Evolutionary conservation across 2,113 vertebrate genomes (phyloP).

Genomic region (Hypocryptadius cinnamomeus): DNA sequence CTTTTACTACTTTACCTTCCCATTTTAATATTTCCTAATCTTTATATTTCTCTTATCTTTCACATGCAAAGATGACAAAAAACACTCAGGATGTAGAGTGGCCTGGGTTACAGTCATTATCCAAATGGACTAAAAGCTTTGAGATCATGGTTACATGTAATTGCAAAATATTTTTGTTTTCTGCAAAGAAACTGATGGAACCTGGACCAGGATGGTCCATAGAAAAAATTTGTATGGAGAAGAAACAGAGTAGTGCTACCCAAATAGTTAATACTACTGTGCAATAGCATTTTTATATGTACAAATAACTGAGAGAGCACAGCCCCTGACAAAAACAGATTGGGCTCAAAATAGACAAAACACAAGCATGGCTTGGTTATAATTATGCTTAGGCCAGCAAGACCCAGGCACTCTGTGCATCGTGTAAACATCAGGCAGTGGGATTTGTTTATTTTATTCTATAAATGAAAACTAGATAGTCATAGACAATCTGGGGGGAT

Average conservation of each 20-base stretch:
- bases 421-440: background rate
- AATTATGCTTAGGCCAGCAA: background rate
- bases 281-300: background rate
- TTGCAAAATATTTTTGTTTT: background rate
- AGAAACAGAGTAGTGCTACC: background rate
- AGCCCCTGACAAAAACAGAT: background rate
- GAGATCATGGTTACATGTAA: background rate
- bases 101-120: background rate
- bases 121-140: background rate
- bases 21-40: background rate
- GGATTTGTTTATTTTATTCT: background rate
- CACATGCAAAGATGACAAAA: background rate
- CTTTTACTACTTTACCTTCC: background rate
- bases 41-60: background rate
- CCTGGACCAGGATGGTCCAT: too few relatives aligned
- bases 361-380: background rate
- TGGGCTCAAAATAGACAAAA: background rate
- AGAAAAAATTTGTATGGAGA: background rate
- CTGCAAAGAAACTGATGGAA: background rate
- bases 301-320: background rate
- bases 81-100: background rate
- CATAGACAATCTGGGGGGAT: background rate
- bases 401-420: background rate
- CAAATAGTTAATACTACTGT: background rate
- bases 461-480: background rate